Evolutionary conservation across 2,888 invertebrate species (phyloP), one percentile per base, ranked within the genome.

Genomic region (Antheraea yamamai): DNA sequence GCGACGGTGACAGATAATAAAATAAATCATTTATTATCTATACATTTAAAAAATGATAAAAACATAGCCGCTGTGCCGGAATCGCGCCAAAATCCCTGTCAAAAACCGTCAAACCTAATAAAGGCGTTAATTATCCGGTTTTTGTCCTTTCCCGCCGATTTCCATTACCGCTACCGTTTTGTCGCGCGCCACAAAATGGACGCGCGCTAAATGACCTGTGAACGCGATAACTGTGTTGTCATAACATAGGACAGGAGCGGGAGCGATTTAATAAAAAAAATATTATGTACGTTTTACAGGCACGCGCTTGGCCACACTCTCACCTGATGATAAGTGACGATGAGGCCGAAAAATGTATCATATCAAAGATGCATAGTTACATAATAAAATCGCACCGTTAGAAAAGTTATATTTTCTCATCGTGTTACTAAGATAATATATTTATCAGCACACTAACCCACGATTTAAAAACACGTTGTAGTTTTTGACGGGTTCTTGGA

Each of bases 111-210:
- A 76, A 51, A 74, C 66, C 55, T n/a, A 76, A 76, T 76, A 76
- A 72, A 72, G 55, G 47, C 73, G 68, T 70, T 75, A 76, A 74
- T 76, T 76, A 76, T 76, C 71, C 83, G 79, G 79, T 79, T 77
- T 78, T 79, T 77, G 79, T 78, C 79, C 76, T 79, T 80, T 83
- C 80, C 84, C 83, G 83, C 81, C 80, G 75, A 81, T 81, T 79
- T 79, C 81, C 82, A 81, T 83, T 82, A 72, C 72, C 75, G 79
- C 76, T 78, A 81, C 80, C 81, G 81, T 84, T 85, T 82, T 84
- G 81, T 75, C 79, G 79, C 75, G 79, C 76, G 77, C 81, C 23
- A 79, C 80, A 80, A 82, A 82, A 81, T 80, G 79, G 80, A 78
- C 76, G 75, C 58, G 75, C 47, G 77, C 78, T 81, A 78, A 81